Evolutionary conservation across 1,140 invertebrate genomes (phyloP).

Genomic region (Atta colombica): DNA sequence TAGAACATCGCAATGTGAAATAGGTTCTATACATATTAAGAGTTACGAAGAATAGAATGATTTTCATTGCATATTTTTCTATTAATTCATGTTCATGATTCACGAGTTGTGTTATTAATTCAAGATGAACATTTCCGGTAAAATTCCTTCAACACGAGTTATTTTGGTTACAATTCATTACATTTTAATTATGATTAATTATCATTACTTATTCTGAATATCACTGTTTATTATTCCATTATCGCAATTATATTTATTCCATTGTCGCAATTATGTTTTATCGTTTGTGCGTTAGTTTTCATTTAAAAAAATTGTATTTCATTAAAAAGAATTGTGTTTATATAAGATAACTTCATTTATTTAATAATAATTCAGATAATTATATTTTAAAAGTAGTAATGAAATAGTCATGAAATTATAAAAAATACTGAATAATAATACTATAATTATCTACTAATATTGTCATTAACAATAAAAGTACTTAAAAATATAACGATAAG

Average conservation of each 20-base stretch:
- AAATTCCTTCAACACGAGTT: not conserved
- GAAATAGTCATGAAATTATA: not conserved
- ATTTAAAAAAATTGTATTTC: constrained; percentile 16
- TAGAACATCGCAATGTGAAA: not conserved
- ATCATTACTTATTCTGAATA: not conserved
- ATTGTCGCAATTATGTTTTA: constrained; percentile 41
- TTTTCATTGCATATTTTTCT: constrained; percentile 25
- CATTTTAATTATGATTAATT: constrained; percentile 61
- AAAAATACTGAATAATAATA: too few relatives aligned
- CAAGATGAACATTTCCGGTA: not conserved
- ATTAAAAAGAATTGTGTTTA: constrained; percentile 26
- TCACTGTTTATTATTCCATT: constrained; percentile 10
- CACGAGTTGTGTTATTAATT: constrained; percentile 1
- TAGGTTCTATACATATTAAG: not conserved
- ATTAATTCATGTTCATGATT: constrained; percentile 23
- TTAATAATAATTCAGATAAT: not conserved
- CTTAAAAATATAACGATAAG: not conserved
- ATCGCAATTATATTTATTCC: constrained; percentile 22
- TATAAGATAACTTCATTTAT: not conserved
- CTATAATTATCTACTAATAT: too few relatives aligned
- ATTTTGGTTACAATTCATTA: not conserved
- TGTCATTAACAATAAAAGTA: too few relatives aligned
- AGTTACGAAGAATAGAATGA: constrained; percentile 25
- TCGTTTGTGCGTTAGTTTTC: not conserved
- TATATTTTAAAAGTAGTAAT: not conserved